These are phyloP conservation scores for Tupaia tana DNA, from an alignment of 2,113 vertebrate species.

Conservation along the genomic window DNA sequence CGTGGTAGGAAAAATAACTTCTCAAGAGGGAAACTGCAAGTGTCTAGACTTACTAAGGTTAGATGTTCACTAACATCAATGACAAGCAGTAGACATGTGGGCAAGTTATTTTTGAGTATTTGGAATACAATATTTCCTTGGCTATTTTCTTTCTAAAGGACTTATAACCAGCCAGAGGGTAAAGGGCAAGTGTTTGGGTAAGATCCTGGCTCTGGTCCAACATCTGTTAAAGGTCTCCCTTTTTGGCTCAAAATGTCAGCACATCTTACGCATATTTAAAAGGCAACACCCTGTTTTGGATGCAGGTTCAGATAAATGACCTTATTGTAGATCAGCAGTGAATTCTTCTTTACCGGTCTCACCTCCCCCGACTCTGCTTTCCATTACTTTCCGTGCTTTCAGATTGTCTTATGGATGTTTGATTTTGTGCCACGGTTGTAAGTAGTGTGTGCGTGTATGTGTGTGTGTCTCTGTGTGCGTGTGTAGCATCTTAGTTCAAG, in stretches of 20 bases:
- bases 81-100: neutral
- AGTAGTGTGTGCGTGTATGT: neutral
- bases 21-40: neutral
- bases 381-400: neutral
- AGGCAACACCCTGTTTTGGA: neutral
- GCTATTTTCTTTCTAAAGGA: neutral
- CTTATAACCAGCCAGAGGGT: neutral
- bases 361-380: neutral
- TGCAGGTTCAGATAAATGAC: neutral
- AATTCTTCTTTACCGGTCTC: neutral
- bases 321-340: neutral
- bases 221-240: neutral
- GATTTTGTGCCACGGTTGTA: neutral
- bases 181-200: neutral
- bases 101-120: neutral
- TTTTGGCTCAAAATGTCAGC: neutral
- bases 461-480: neutral
- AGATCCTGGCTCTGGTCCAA: neutral
- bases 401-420: neutral
- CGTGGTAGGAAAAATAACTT: neutral
- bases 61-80: neutral
- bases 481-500: neutral
- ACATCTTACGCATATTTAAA: slow-evolving; percentile 8
- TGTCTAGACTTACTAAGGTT: neutral
- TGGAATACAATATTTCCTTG: neutral